Base-by-base conservation (phyloP, 2,888 invertebrate genomes). In the Andrena hattorfiana region DNA sequence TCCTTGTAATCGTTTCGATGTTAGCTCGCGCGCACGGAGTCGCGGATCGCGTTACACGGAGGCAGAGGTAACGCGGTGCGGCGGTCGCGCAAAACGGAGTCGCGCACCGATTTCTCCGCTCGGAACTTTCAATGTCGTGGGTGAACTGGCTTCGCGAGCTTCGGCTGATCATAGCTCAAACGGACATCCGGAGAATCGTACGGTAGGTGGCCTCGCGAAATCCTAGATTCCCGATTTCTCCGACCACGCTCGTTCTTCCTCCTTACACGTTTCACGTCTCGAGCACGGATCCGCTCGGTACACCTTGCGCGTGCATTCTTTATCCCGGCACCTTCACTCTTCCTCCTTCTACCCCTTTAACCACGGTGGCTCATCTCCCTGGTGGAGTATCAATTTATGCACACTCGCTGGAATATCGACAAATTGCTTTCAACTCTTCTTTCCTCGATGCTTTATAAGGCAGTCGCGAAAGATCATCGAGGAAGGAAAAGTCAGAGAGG, bases 181-280 rank as follows among this genome's bases (percentile, higher is more conserved):
- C 67, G 85, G 76, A 78, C 76, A 76, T 84, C 85, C 81, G 83
- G 63, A 64, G 70, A 54, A 64, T 66, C 20, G 42, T 20, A 67
- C 60, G 83, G 51, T 51, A 63, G 5, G 42, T 62, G 60, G 28
- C 28, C 67, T 23, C 35, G 71, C 69, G 54, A 68, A 77, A 70
- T 81, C 81, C 67, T 59, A 75, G 59, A 81, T 81, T 42, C 66
- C 28, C 71, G 74, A 86, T 84, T 78, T 86, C 84, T 68, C 78
- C 68, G 81, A 68, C 71, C 26, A 4, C 23, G 23, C 56, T 20
- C 13, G 23, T 20, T 56, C 54, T 23, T 20, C 54, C 26, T 26
- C 23, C 3, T 23, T 2, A 20, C 20, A 2, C 51, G 51, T 8
- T 20, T 16, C 42, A 16, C 42, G 42, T 42, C 2, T 26, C 56